These are phyloP conservation scores for Drosophila sp. DNA, from an alignment of 1,140 invertebrate genomes.

Conservation along the genomic window DNA sequence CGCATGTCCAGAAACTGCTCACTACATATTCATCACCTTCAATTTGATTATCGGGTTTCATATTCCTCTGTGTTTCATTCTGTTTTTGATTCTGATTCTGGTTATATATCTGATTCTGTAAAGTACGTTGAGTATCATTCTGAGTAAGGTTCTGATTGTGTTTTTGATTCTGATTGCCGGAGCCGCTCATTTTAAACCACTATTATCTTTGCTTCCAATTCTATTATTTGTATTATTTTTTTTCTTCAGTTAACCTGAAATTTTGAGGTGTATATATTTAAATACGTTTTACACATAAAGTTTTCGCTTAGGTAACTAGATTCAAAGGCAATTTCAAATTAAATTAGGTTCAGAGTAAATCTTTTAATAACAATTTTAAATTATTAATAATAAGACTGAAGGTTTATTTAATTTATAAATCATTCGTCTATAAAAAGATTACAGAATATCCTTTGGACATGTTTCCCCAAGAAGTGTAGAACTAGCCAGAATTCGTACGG, in stretches of 20 bases:
- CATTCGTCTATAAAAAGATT: too few species aligned
- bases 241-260: neutral
- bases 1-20: constrained; percentile 21
- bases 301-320: neutral
- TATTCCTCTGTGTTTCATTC: neutral
- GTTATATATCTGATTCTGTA: neutral
- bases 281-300: neutral
- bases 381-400: too few species aligned
- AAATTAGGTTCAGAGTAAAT: constrained; percentile 22
- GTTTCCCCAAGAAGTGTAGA: too few species aligned
- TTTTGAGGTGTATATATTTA: neutral
- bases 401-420: too few species aligned
- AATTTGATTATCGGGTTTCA: neutral
- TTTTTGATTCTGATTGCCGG: neutral
- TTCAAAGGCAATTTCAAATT: neutral
- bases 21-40: neutral
- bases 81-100: neutral
- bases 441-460: too few species aligned
- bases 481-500: too few species aligned
- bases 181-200: neutral
- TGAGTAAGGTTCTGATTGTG: neutral
- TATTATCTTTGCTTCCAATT: neutral
- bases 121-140: neutral
- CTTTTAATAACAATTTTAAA: too few species aligned
- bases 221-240: neutral